Evolutionary conservation across 2,797 vertebrate genomes (phyloP).

Genomic region (Oophaga sylvatica): DNA sequence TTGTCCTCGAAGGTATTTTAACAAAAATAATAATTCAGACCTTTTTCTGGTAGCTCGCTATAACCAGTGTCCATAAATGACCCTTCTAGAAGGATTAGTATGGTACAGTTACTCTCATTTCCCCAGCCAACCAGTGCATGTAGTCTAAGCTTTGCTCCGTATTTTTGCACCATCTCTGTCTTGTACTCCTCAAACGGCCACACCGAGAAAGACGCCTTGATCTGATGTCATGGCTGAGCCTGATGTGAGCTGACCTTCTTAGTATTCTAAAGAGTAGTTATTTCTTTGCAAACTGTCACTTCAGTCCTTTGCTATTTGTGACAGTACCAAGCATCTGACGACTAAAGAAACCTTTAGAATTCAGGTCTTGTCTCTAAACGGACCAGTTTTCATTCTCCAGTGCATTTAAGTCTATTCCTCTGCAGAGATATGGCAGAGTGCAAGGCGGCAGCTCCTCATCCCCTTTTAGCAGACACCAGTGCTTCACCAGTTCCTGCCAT

Average conservation of each 20-base stretch:
- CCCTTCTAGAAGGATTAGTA: too few relatives aligned
- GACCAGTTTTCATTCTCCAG: neutral
- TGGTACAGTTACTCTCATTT: neutral
- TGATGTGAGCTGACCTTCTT: neutral
- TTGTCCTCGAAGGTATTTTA: neutral
- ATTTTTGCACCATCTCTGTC: neutral
- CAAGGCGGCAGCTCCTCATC: neutral
- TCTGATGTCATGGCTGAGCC: neutral
- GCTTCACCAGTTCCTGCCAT: constrained; percentile 23
- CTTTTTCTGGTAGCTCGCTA: neutral
- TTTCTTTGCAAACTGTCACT: neutral
- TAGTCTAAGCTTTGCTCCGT: too few relatives aligned
- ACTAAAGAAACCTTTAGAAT: neutral
- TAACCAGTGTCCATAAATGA: neutral
- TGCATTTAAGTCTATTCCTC: neutral
- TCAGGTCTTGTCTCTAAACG: neutral
- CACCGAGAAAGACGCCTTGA: neutral
- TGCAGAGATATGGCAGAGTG: constrained; percentile 5
- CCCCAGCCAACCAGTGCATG: neutral
- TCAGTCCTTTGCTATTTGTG: neutral
- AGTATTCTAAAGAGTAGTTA: neutral
- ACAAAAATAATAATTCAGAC: neutral
- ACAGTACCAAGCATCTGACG: neutral
- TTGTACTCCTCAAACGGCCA: neutral
- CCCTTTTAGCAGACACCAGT: constrained; percentile 29